Evolutionary conservation across 2,888 invertebrate genomes (phyloP).

Genomic region (Aphodius sticticus): DNA sequence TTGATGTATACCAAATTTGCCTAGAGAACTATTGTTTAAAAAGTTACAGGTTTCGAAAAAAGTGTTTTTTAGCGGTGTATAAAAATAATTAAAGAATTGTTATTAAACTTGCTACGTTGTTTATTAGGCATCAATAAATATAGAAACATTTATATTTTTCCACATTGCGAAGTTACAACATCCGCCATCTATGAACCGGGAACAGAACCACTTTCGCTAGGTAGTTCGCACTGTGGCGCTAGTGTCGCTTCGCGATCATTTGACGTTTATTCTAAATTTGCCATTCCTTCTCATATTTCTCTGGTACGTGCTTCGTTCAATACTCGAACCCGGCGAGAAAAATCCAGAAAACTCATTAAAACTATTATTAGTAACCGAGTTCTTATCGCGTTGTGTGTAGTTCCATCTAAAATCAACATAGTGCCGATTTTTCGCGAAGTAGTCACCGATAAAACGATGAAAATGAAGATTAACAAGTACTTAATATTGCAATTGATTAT

Average conservation of each 20-base stretch:
- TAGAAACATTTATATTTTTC: neutral
- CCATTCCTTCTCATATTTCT: neutral
- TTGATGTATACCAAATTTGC: no score
- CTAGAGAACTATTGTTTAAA: no score
- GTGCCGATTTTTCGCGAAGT: neutral
- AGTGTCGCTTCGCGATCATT: neutral
- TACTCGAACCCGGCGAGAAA: neutral
- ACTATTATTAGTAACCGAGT: neutral
- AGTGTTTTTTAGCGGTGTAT: no score
- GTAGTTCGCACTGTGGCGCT: neutral
- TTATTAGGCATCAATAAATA: no score
- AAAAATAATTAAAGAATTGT: no score
- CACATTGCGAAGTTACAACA: neutral
- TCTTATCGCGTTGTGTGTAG: neutral
- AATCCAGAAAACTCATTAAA: neutral
- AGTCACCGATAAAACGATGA: constrained; percentile 35
- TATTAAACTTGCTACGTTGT: no score
- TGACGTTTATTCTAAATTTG: neutral
- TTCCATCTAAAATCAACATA: neutral
- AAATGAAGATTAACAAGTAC: constrained; percentile 58
- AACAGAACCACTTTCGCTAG: neutral
- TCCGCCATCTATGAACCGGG: neutral
- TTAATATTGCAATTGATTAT: constrained; percentile 56
- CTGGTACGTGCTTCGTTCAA: neutral
- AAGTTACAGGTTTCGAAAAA: no score